phyloP scores from a whole-genome alignment of 1,140 invertebrate genomes.

The Arctopsyche grandis region DNA sequence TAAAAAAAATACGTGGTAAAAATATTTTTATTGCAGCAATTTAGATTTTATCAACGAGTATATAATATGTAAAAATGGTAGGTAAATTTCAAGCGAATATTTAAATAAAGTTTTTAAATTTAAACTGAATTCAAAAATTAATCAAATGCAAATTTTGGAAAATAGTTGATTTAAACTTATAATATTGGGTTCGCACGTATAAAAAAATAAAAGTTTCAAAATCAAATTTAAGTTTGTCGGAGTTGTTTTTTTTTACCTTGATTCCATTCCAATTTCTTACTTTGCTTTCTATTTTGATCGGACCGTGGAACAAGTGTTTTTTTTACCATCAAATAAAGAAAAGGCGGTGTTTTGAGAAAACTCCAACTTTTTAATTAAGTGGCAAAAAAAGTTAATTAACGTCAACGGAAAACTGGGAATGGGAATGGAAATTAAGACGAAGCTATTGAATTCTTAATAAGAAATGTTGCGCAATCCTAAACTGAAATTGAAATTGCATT shows the following conservation, averaged over 20 bases:
- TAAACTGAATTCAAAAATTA: neutral
- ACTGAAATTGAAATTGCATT: no score
- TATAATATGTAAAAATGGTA: neutral
- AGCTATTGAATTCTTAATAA: neutral
- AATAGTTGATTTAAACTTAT: constrained; percentile 2
- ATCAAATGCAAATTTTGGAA: neutral
- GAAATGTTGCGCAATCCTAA: neutral
- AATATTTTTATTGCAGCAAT: neutral
- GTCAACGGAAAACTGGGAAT: neutral
- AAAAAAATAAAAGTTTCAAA: neutral
- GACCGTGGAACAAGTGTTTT: constrained; percentile 16
- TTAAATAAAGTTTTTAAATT: neutral
- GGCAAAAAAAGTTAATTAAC: constrained; percentile 28
- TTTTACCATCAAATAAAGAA: neutral
- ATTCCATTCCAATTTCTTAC: neutral
- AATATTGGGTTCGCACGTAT: neutral
- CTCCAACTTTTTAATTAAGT: constrained; percentile 10
- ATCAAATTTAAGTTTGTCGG: constrained; percentile 18
- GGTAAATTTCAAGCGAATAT: neutral
- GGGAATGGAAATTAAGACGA: constrained; percentile 1
- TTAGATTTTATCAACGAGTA: neutral
- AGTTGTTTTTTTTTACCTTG: constrained; percentile 13
- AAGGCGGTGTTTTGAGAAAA: neutral
- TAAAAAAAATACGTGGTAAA: neutral
- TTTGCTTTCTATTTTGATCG: constrained; percentile 15